phyloP scores from a whole-genome alignment of 2,888 invertebrate species.

The Cephus sareptanus region DNA sequence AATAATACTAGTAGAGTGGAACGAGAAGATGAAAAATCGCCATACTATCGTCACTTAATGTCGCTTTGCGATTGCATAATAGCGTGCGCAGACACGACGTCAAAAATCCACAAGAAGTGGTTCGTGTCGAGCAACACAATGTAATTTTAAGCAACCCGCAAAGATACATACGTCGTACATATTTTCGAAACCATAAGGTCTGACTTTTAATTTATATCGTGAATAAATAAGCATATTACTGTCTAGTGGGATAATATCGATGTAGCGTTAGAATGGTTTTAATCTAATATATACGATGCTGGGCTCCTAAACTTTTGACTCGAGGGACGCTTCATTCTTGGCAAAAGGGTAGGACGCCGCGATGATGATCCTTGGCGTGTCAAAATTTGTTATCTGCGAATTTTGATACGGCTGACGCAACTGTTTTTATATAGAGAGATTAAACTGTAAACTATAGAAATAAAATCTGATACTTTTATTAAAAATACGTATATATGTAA shows the following conservation, averaged over 20 bases:
- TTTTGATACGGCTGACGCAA: slow-evolving; percentile 21
- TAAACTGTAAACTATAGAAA: slow-evolving; percentile 3
- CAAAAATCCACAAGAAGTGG: neutral
- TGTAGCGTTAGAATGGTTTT: slow-evolving; percentile 11
- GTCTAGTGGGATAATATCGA: slow-evolving; percentile 13
- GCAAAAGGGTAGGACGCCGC: slow-evolving; percentile 18
- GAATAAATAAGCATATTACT: slow-evolving; percentile 14
- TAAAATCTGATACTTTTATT: slow-evolving; percentile 11
- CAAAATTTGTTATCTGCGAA: slow-evolving; percentile 18
- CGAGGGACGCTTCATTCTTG: neutral
- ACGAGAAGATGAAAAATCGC: neutral
- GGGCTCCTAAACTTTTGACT: slow-evolving; percentile 20
- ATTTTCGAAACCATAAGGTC: slow-evolving; percentile 23
- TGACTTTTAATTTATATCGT: slow-evolving; percentile 24
- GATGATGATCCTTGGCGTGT: slow-evolving; percentile 22
- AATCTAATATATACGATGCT: slow-evolving; percentile 5
- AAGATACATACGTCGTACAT: slow-evolving; percentile 15
- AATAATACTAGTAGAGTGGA: neutral
- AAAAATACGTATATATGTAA: slow-evolving; percentile 17
- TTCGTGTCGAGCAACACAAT: slow-evolving; percentile 10
- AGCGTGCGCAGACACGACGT: neutral
- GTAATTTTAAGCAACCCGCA: slow-evolving; percentile 11
- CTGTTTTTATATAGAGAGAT: slow-evolving; percentile 18
- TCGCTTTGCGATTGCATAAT: neutral
- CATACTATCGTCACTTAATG: neutral